Evolutionary conservation across 2,888 invertebrate species (phyloP).

Genomic region (Tetheella fluctuosa): DNA sequence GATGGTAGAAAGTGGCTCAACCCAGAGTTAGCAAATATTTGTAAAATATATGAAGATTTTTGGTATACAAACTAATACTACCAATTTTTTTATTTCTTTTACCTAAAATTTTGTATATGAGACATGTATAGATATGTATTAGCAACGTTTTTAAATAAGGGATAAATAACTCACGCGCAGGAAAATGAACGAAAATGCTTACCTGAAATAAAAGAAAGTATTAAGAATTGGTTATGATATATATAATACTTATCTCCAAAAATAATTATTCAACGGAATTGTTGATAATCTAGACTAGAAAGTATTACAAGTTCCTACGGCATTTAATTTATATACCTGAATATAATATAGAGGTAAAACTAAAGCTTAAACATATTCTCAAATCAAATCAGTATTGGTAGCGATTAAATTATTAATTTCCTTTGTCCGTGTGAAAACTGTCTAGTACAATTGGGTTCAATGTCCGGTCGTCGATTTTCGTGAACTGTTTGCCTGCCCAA

Average conservation of each 20-base stretch:
- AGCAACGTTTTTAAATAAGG: no score
- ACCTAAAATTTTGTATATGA: no score
- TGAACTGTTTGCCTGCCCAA: conserved; percentile 44
- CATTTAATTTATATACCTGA: neutral
- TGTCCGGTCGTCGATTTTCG: conserved; percentile 45
- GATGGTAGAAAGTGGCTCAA: neutral
- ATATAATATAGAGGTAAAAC: neutral
- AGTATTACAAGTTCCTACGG: no score
- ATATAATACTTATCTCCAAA: no score
- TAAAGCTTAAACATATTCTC: neutral
- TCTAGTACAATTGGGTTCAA: conserved; percentile 36
- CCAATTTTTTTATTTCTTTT: no score
- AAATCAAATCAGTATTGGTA: neutral
- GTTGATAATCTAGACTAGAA: no score
- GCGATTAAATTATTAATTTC: neutral
- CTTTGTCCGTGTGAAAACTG: conserved; percentile 42
- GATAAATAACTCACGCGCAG: neutral
- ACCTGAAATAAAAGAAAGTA: conserved; percentile 37
- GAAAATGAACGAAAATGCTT: conserved; percentile 27
- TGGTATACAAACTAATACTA: no score
- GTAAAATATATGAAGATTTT: no score
- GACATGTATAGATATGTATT: no score
- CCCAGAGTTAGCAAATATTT: no score
- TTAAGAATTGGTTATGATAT: neutral
- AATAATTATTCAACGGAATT: no score